Evolutionary conservation across 2,888 invertebrate genomes (phyloP), one percentile per base, ranked within the genome.

Genomic region (Drosophila austrosaltans): DNA sequence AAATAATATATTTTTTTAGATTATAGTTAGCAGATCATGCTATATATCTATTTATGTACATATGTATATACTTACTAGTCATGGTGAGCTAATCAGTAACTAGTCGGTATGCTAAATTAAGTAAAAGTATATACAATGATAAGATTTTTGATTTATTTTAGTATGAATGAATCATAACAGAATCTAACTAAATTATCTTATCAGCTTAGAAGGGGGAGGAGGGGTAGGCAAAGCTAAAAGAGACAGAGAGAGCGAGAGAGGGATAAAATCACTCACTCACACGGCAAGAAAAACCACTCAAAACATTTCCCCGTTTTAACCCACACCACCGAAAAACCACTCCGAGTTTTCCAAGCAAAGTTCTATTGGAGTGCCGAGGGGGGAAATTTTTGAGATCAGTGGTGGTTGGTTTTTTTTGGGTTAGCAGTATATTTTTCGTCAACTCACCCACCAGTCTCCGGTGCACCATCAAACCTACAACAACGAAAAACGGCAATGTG

Each of bases 401-500:
- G 68, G 74, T 72, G 69, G 69, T 66, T 73, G 76, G 62, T 57
- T 75, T 76, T 65, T 53, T 69, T 72, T 75, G 75, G 87, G 89
- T 87, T 89, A 78, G 75, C 75, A 76, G 80, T 77, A 67, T 76
- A 81, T 69, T 81, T 89, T 90, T 83, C 72, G 88, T 84, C 83
- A 84, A 83, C 89, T 89, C 91, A 89, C 85, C 89, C 91, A 89
- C 87, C 92, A 92, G 92, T 92, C 90, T 87, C 79, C 79, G 74
- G 72, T 74, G 82, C 82, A 86, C 87, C 83, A 84, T 82, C 89
- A 79, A 86, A 78, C 87, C 77, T 77, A 81, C 68, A 89, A 80
- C 90, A 80, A 82, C 82, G 81, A 48, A 36, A 69, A 63, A 69
- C 84, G 85, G 81, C 79, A 79, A 82, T 87, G 87, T 87, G 70